phyloP scores from a whole-genome alignment of 2,888 invertebrate genomes.

The Phengaris arion region DNA sequence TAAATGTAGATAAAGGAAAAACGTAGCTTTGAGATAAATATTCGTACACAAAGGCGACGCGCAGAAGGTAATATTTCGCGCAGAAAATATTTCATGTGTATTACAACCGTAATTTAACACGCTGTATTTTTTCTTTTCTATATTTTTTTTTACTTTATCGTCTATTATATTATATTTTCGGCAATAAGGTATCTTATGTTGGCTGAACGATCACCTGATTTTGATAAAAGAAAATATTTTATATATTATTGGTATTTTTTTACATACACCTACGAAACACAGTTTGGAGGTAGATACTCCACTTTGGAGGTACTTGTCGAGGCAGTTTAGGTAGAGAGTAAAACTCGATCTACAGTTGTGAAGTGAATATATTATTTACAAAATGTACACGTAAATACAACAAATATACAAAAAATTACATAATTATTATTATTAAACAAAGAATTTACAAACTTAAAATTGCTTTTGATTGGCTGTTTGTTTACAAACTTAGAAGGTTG shows the following conservation, averaged over 20 bases:
- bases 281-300: too few species aligned
- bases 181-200: background rate
- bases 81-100: background rate
- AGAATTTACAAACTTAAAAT: too few species aligned
- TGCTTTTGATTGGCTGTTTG: too few species aligned
- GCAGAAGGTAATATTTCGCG: background rate
- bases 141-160: background rate
- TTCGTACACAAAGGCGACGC: background rate
- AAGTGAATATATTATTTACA: too few species aligned
- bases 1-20: background rate
- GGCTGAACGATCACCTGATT: background rate
- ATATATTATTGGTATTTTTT: background rate
- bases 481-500: too few species aligned
- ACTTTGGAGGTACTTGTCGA: too few species aligned
- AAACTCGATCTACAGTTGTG: too few species aligned
- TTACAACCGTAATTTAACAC: background rate
- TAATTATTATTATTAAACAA: too few species aligned
- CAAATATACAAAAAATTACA: too few species aligned
- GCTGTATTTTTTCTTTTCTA: background rate
- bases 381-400: too few species aligned
- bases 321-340: too few species aligned
- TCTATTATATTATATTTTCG: background rate
- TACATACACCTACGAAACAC: too few species aligned
- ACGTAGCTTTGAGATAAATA: background rate
- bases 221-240: background rate